These are phyloP conservation scores for Cyanoderma ruficeps DNA, from an alignment of 2,113 vertebrate genomes.

Conservation along the genomic window DNA sequence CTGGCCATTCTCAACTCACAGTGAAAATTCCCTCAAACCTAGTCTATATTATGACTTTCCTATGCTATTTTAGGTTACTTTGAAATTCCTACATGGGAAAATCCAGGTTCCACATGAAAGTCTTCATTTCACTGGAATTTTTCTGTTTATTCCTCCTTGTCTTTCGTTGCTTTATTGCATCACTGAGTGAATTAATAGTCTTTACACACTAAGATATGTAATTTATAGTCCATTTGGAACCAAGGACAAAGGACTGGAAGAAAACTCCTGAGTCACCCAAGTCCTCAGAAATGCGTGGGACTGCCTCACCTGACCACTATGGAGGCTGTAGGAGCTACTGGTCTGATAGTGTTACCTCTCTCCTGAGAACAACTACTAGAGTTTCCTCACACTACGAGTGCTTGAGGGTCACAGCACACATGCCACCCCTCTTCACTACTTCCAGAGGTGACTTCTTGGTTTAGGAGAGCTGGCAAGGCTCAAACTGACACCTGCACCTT, in stretches of 20 bases:
- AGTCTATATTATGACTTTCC: neutral
- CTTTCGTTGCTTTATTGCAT: neutral
- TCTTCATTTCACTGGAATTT: neutral
- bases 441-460: neutral
- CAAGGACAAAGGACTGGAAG: neutral
- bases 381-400: rapidly evolving
- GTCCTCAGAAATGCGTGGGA: neutral
- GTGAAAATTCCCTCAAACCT: neutral
- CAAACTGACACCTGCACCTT: neutral
- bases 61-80: neutral
- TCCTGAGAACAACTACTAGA: rapidly evolving
- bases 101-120: neutral
- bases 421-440: neutral
- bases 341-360: neutral
- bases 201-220: neutral
- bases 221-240: neutral
- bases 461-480: neutral
- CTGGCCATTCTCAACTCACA: neutral
- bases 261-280: neutral
- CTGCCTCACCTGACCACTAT: neutral
- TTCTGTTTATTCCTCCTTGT: neutral
- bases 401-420: rapidly evolving
- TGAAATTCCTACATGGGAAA: neutral
- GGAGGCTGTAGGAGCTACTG: neutral
- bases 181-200: neutral